These are phyloP conservation scores for Parambassis ranga DNA, from an alignment of 2,797 vertebrate genomes.

Conservation along the genomic window DNA sequence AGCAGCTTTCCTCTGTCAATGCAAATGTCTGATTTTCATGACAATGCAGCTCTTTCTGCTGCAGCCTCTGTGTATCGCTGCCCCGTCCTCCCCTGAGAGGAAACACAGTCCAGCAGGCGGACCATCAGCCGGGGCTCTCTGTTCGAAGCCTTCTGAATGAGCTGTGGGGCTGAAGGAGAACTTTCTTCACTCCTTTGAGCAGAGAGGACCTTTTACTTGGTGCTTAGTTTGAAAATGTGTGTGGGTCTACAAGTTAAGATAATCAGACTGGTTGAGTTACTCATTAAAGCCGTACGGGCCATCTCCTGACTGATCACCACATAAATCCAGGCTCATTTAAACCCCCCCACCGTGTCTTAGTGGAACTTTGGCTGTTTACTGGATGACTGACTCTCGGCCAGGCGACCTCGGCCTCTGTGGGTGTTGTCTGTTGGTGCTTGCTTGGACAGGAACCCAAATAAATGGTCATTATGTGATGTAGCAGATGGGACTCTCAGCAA, in stretches of 20 bases:
- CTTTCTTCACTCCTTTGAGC: not conserved
- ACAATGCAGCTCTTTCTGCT: not conserved
- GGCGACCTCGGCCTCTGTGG: no score
- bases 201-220: not conserved
- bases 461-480: not conserved
- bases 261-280: no score
- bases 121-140: not conserved
- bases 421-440: no score
- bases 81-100: not conserved
- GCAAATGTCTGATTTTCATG: constrained; percentile 26
- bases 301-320: no score
- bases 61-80: not conserved
- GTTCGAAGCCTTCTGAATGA: not conserved
- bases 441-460: no score
- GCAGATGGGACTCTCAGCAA: not conserved
- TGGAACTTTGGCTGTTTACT: no score
- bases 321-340: no score
- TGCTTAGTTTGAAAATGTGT: no score
- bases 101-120: not conserved
- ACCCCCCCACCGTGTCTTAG: no score
- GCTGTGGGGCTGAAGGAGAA: not conserved
- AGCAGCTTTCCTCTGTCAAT: not conserved
- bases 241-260: no score
- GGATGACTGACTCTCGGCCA: no score
- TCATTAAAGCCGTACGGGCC: no score